phyloP scores from a whole-genome alignment of 2,888 invertebrate species.

The Lutraria lutraria region DNA sequence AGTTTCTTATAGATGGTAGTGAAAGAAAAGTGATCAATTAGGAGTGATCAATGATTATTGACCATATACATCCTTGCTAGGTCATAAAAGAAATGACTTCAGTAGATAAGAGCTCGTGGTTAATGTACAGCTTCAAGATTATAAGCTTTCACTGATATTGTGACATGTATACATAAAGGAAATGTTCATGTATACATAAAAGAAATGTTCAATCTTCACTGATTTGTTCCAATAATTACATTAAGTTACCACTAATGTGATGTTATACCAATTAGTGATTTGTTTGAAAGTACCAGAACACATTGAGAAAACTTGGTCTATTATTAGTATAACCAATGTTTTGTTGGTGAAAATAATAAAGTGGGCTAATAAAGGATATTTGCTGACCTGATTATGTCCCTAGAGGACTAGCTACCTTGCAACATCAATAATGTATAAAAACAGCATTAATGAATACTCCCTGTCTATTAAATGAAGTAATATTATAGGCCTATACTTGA shows the following conservation, averaged over 20 bases:
- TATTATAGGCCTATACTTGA: not conserved
- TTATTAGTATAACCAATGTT: not conserved
- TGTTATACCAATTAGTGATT: not conserved
- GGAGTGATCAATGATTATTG: not conserved
- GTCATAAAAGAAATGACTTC: not conserved
- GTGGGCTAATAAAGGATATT: not conserved
- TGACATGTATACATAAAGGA: not conserved
- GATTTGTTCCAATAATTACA: not conserved
- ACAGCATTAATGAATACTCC: not conserved
- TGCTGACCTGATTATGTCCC: not conserved
- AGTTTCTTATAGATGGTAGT: not conserved
- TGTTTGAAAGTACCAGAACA: not conserved
- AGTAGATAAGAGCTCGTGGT: not conserved
- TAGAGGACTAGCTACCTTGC: not conserved
- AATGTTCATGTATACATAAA: not conserved
- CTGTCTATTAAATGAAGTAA: not conserved
- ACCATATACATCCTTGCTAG: not conserved
- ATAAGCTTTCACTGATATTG: not conserved
- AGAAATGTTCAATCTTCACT: not conserved
- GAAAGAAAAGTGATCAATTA: not conserved
- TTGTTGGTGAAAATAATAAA: not conserved
- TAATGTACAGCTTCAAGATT: not conserved
- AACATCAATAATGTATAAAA: not conserved
- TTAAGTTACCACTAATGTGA: not conserved
- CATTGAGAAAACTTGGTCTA: not conserved